Percentiles rank a stretch among this genome's conserved stretches.
phyloP scores from a whole-genome alignment of 35 echinoderm and acorn worm species.

The Heliocidaris erythrogramma region DNA sequence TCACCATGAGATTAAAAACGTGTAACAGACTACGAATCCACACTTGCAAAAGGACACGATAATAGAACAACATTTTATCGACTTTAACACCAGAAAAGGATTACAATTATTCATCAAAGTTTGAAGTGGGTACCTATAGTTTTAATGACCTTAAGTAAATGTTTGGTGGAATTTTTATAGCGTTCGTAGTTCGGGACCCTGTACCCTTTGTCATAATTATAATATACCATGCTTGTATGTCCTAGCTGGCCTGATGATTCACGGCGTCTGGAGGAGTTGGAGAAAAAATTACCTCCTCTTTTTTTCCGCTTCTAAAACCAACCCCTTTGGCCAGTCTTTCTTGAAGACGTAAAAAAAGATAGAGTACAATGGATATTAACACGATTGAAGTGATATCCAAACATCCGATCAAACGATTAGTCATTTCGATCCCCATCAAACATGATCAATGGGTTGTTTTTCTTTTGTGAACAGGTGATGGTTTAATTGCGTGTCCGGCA shows the following conservation, averaged over 20 bases:
- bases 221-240: not conserved
- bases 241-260: not conserved
- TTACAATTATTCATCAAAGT: not conserved
- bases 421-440: not conserved
- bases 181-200: not conserved
- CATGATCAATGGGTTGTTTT: not conserved
- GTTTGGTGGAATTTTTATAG: conserved; percentile 25
- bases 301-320: not conserved
- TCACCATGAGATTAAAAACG: not conserved
- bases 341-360: not conserved
- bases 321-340: not conserved
- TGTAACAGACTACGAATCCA: not conserved
- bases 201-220: not conserved
- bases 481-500: not conserved
- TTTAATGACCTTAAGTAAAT: conserved; percentile 9
- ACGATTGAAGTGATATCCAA: not conserved
- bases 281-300: not conserved
- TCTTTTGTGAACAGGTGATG: not conserved
- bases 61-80: not conserved
- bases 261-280: not conserved
- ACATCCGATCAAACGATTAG: conserved; percentile 1
- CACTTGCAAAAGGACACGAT: not conserved
- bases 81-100: not conserved
- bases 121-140: not conserved
- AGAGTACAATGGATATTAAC: not conserved